phyloP scores from a whole-genome alignment of 2,113 vertebrate species.

The Myotis yumanensis region DNA sequence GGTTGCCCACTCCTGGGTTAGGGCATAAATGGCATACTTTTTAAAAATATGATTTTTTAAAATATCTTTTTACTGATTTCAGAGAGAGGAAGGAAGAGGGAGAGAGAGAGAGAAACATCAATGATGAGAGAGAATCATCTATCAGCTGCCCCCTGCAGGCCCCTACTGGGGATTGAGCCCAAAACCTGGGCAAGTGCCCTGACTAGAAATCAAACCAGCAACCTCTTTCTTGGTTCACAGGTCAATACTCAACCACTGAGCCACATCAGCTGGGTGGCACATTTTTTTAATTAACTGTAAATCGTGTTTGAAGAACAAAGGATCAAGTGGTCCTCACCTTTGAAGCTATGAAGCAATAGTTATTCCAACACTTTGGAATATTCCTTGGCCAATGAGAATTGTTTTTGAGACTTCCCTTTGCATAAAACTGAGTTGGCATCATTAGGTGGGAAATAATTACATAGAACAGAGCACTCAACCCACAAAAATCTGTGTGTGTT shows the following conservation, averaged over 20 bases:
- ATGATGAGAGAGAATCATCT: too few species aligned
- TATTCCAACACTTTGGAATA: background rate
- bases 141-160: too few species aligned
- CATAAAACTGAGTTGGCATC: conserved; percentile 10
- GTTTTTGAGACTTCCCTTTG: conserved; percentile 25
- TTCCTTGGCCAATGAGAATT: background rate
- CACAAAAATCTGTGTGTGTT: conserved; percentile 30
- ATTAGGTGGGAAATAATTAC: conserved; percentile 72
- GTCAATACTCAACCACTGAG: too few species aligned
- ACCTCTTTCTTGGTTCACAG: too few species aligned
- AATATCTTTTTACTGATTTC: too few species aligned
- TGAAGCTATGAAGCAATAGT: background rate
- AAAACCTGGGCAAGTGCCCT: too few species aligned
- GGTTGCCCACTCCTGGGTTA: too few species aligned
- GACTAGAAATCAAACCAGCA: too few species aligned
- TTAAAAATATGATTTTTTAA: too few species aligned
- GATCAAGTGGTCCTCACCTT: conserved; percentile 25
- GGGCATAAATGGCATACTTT: background rate
- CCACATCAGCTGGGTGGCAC: background rate
- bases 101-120: too few species aligned
- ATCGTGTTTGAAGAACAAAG: conserved; percentile 48
- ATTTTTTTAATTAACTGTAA: background rate
- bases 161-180: too few species aligned
- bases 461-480: conserved; percentile 31
- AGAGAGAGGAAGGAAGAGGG: too few species aligned